phyloP scores from a whole-genome alignment of 2,888 invertebrate species.

The Yponomeuta evonymella region DNA sequence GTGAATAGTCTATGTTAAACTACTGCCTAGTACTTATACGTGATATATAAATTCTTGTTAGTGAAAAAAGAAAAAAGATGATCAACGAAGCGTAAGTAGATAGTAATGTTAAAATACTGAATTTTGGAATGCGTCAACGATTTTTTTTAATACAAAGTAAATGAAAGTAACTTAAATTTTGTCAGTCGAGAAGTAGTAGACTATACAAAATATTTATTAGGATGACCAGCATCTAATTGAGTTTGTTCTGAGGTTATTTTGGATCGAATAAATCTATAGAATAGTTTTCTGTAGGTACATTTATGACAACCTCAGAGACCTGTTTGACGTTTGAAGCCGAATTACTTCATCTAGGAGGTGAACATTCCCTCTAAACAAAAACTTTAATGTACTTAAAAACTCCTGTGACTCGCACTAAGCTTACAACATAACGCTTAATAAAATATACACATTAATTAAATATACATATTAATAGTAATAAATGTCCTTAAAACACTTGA shows the following conservation, averaged over 20 bases:
- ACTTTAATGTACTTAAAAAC: slow-evolving; percentile 60
- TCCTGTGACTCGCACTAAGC: slow-evolving; percentile 42
- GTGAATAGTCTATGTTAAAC: slow-evolving; percentile 33
- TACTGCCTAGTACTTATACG: slow-evolving; percentile 20
- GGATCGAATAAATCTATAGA: neutral
- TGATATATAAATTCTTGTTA: slow-evolving; percentile 12
- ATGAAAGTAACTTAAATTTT: neutral
- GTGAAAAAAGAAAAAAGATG: slow-evolving; percentile 10
- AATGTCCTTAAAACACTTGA: slow-evolving; percentile 52
- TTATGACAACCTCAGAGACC: slow-evolving; percentile 2
- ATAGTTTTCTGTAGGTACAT: neutral
- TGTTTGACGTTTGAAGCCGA: slow-evolving; percentile 21
- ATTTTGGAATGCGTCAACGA: slow-evolving; percentile 65
- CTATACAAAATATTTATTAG: slow-evolving; percentile 15
- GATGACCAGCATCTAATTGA: slow-evolving; percentile 57
- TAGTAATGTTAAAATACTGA: slow-evolving; percentile 45
- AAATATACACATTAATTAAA: slow-evolving; percentile 47
- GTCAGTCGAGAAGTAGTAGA: slow-evolving; percentile 5
- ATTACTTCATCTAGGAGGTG: slow-evolving; percentile 58
- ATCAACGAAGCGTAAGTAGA: slow-evolving; percentile 17
- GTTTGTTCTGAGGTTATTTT: neutral
- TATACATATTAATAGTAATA: slow-evolving; percentile 52
- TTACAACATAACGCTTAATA: slow-evolving; percentile 56
- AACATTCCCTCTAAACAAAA: slow-evolving; percentile 30
- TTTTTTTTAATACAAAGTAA: slow-evolving; percentile 24